Conservation (phyloP, 2,113 vertebrate genomes). For the Platanista minor region DNA sequence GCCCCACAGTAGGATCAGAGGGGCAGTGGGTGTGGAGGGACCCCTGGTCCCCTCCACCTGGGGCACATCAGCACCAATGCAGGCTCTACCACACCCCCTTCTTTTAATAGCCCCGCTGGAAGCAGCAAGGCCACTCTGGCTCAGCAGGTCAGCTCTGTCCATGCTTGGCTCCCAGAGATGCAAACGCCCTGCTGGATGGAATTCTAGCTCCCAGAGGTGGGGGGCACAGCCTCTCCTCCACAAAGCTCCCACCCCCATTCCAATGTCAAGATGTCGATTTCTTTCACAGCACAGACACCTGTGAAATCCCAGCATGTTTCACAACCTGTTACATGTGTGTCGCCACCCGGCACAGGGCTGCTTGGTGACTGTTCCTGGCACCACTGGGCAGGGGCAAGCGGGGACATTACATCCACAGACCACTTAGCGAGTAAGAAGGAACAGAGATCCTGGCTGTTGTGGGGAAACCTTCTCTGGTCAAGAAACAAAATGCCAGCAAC, state of each 20-base stretch:
- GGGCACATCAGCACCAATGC: background rate
- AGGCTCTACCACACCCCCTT: background rate
- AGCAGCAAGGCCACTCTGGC: background rate
- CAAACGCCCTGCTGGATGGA: background rate
- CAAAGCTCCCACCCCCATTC: too few species aligned
- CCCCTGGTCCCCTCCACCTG: background rate
- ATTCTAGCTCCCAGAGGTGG: background rate
- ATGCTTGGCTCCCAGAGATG: background rate
- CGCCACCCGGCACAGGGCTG: fast-evolving
- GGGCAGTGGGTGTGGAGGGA: background rate
- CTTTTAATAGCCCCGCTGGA: background rate
- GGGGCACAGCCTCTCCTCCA: background rate
- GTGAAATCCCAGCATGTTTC: fast-evolving
- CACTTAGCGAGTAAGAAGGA: background rate
- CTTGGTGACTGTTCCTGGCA: background rate
- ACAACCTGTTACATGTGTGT: fast-evolving
- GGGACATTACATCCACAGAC: too few species aligned
- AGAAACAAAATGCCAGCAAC: background rate
- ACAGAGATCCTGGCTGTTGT: too few species aligned
- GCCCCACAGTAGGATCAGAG: background rate
- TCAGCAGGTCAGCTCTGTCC: background rate
- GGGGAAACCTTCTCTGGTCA: background rate
- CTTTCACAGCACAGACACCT: background rate
- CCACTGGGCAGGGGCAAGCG: too few species aligned
- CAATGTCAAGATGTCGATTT: fast-evolving